Conservation (phyloP, 2,113 vertebrate species). For the Anhinga rufa region DNA sequence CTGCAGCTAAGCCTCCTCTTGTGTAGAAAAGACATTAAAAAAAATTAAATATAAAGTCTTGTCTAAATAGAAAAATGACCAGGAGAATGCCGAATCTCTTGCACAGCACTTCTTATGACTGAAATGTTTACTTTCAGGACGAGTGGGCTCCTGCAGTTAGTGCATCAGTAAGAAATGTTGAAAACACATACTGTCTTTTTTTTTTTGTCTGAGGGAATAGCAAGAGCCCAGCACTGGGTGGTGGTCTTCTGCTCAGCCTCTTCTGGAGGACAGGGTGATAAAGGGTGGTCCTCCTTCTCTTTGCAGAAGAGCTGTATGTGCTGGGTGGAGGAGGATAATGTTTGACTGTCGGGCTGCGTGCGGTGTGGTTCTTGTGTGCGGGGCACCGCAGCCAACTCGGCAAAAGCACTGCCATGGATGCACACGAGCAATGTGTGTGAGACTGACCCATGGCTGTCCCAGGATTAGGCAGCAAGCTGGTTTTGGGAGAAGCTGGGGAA, state of each 20-base stretch:
- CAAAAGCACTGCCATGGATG: accelerated
- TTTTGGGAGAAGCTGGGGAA: not conserved
- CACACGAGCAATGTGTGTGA: accelerated
- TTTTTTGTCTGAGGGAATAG: not conserved
- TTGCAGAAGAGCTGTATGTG: not conserved
- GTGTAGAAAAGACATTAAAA: not conserved
- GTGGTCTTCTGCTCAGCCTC: not conserved
- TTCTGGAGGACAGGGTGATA: not conserved
- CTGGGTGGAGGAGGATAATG: not conserved
- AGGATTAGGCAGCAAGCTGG: not conserved
- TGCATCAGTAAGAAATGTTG: not conserved
- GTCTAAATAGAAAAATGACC: not conserved
- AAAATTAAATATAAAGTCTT: not conserved
- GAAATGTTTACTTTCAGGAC: not conserved
- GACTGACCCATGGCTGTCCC: accelerated
- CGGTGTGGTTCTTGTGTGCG: accelerated
- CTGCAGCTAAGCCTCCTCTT: not conserved
- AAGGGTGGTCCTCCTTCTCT: not conserved
- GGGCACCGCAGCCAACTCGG: not conserved
- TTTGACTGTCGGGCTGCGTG: not conserved
- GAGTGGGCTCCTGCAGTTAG: not conserved
- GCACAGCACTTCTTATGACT: not conserved
- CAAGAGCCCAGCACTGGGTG: not conserved
- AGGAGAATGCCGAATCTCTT: not conserved
- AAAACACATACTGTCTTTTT: not conserved